A percentile compares a stretch with the other conserved stretches of the same genome.
These are phyloP conservation scores for Neodontobutis hainanensis DNA, from an alignment of 2,113 vertebrate species.

Conservation along the genomic window DNA sequence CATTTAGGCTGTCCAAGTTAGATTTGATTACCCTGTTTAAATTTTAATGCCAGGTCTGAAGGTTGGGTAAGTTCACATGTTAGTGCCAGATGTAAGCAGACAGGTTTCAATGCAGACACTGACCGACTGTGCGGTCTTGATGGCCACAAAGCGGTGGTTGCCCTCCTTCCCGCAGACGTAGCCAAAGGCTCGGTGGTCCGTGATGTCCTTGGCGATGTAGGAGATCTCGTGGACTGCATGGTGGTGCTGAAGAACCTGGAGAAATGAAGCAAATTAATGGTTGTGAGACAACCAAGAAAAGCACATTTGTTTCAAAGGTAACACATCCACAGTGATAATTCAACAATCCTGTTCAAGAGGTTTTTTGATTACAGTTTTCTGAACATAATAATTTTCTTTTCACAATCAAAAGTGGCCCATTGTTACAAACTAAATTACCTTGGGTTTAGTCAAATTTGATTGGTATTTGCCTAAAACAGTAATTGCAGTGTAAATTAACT, in stretches of 20 bases:
- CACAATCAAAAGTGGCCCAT: conserved; percentile 10
- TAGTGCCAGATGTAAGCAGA: neutral
- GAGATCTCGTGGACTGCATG: conserved; percentile 99
- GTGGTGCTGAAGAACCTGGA: conserved; percentile 93
- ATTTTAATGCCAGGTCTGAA: too few species aligned
- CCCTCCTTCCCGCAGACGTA: conserved; percentile 98
- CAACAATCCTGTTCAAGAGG: conserved; percentile 1
- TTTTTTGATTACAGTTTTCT: conserved; percentile 4
- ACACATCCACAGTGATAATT: neutral
- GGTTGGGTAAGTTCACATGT: too few species aligned
- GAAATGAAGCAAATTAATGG: conserved; percentile 8
- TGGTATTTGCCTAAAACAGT: conserved; percentile 1
- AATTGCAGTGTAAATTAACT: neutral
- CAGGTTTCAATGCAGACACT: conserved; percentile 68
- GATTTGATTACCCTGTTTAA: too few species aligned
- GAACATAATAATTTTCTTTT: conserved; percentile 6
- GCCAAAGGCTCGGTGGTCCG: conserved; percentile 97
- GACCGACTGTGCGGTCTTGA: conserved; percentile 97
- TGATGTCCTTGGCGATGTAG: conserved; percentile 99
- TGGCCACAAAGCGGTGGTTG: conserved; percentile 97
- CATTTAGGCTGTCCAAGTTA: too few species aligned
- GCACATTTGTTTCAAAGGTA: neutral
- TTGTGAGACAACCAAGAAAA: neutral
- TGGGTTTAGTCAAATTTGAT: neutral
- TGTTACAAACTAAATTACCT: conserved; percentile 1